Evolutionary conservation across 2,113 vertebrate species (phyloP).

Genomic region (Motacilla tschutschensis): DNA sequence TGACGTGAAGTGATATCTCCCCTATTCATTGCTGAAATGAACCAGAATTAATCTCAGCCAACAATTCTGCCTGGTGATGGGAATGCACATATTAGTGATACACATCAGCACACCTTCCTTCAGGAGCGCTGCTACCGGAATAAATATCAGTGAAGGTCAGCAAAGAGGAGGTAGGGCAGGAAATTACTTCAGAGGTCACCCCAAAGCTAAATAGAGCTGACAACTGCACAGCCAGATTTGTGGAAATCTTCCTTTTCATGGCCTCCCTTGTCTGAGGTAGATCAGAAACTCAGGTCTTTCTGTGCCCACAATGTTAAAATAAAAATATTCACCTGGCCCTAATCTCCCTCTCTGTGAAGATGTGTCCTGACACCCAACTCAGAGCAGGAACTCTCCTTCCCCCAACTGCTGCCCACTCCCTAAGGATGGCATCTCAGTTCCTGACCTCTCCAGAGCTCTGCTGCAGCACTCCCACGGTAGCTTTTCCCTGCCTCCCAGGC

Average conservation of each 20-base stretch:
- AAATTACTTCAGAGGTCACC: background rate
- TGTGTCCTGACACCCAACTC: background rate
- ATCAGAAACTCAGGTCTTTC: background rate
- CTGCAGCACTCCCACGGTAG: fast-evolving
- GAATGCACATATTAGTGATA: background rate
- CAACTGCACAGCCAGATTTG: fast-evolving
- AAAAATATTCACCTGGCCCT: background rate
- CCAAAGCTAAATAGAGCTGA: background rate
- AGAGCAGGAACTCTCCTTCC: background rate
- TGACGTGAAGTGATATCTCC: background rate
- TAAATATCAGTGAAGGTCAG: background rate
- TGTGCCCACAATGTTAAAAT: background rate
- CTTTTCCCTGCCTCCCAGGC: too few species aligned
- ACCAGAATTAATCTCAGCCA: background rate
- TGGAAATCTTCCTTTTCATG: background rate
- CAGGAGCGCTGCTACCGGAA: background rate
- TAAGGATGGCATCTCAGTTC: background rate
- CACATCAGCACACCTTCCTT: background rate
- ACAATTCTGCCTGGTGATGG: background rate
- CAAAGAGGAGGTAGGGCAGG: background rate
- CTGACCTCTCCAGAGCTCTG: fast-evolving
- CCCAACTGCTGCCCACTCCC: fast-evolving
- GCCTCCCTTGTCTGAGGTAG: background rate
- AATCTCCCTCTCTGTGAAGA: background rate
- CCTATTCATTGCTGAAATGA: background rate